A percentile compares a stretch with the other conserved stretches of the same genome.
These are phyloP conservation scores for Geodia barretti DNA, from an alignment of 37 sponge, comb jelly and placozoan genomes.

Conservation along the genomic window DNA sequence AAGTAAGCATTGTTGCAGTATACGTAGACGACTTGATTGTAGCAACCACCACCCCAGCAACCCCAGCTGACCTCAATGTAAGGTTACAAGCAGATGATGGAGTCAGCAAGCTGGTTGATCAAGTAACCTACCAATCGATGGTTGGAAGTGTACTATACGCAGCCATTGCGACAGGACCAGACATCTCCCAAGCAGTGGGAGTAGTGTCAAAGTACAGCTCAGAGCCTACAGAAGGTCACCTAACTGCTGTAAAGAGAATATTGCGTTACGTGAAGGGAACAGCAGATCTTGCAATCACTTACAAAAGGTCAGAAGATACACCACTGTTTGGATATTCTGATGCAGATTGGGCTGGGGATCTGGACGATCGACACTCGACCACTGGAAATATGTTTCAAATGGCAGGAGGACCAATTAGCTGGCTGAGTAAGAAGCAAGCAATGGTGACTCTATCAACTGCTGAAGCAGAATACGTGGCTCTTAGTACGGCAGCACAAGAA, in stretches of 20 bases:
- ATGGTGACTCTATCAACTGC: constrained; percentile 38
- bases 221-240: constrained; percentile 22
- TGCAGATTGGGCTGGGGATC: constrained; percentile 50
- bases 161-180: constrained; percentile 24
- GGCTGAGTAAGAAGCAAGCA: constrained; percentile 48
- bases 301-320: constrained; percentile 22
- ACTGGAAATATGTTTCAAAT: constrained; percentile 38
- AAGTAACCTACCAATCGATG: constrained; percentile 31
- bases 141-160: constrained; percentile 45
- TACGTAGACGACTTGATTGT: constrained; percentile 41
- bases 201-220: constrained; percentile 28
- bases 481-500: too few relatives aligned
- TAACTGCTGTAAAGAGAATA: constrained; percentile 44
- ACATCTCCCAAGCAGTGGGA: constrained; percentile 11
- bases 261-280: constrained; percentile 49
- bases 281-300: constrained; percentile 10
- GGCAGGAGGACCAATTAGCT: constrained; percentile 23
- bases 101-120: constrained; percentile 11
- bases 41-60: not conserved
- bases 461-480: constrained; percentile 32
- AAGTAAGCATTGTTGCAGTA: constrained; percentile 17
- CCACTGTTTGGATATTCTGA: constrained; percentile 28
- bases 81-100: constrained; percentile 24
- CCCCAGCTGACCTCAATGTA: not conserved
- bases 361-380: constrained; percentile 42